Evolutionary conservation across 1,140 invertebrate genomes (phyloP).

Genomic region (Ericerus pela): DNA sequence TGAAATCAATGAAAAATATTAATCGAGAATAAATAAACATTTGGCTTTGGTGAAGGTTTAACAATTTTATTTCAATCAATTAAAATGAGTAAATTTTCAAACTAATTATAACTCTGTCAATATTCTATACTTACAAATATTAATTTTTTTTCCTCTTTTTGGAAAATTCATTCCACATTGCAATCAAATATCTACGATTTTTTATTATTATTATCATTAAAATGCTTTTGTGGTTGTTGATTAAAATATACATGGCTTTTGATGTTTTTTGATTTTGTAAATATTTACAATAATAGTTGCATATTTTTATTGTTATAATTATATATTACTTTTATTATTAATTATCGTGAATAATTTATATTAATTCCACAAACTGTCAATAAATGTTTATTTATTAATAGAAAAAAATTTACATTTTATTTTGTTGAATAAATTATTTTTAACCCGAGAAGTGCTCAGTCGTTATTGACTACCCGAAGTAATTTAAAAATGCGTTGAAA

Average conservation of each 20-base stretch:
- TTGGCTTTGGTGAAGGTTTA: no score
- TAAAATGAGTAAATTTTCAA: neutral
- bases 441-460: no score
- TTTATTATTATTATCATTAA: neutral
- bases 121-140: neutral
- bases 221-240: conserved; percentile 1
- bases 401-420: no score
- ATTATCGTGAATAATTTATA: conserved; percentile 2
- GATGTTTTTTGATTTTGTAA: conserved; percentile 1
- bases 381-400: neutral
- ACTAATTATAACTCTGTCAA: neutral
- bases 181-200: neutral
- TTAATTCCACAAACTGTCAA: conserved; percentile 16
- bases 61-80: neutral
- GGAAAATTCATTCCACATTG: neutral
- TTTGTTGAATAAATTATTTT: no score
- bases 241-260: neutral
- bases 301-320: conserved; percentile 11
- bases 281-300: conserved; percentile 1
- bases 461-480: no score
- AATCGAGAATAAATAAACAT: no score
- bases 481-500: no score
- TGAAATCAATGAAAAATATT: neutral
- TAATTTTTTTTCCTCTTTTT: neutral
- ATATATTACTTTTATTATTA: conserved; percentile 13